These are phyloP conservation scores for Drosophila neonasuta DNA, from an alignment of 2,888 invertebrate genomes.

Conservation along the genomic window DNA sequence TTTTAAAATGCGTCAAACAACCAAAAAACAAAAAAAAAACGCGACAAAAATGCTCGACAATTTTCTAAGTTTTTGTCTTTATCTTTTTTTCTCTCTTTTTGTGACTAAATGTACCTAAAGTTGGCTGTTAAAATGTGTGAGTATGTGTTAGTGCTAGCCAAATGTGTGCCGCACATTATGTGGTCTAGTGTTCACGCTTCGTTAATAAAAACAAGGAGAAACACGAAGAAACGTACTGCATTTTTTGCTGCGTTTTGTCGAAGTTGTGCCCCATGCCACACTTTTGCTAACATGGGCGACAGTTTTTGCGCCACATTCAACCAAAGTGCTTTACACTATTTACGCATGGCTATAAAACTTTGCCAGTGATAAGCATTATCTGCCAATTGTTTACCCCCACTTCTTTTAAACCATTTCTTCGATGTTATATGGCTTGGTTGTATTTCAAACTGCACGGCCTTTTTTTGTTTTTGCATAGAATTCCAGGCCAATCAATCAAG, in stretches of 20 bases:
- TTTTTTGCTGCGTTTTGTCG: slow-evolving; percentile 40
- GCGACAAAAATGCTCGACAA: slow-evolving; percentile 52
- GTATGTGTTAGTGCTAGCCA: slow-evolving; percentile 26
- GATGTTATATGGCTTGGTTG: slow-evolving; percentile 16
- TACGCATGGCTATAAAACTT: slow-evolving; percentile 60
- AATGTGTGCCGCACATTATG: slow-evolving; percentile 76
- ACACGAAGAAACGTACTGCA: slow-evolving; percentile 35
- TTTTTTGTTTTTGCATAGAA: slow-evolving; percentile 39
- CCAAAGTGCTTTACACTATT: slow-evolving; percentile 58
- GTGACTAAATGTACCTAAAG: slow-evolving; percentile 52
- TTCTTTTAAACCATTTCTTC: slow-evolving; percentile 7
- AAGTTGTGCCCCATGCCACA: slow-evolving; percentile 18
- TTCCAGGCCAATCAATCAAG: slow-evolving; percentile 48
- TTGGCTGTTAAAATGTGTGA: slow-evolving; percentile 46
- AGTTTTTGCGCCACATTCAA: slow-evolving; percentile 61
- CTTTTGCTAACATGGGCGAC: slow-evolving; percentile 25
- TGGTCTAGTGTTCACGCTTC: slow-evolving; percentile 76
- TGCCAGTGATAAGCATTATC: slow-evolving; percentile 67
- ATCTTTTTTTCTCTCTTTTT: slow-evolving; percentile 26
- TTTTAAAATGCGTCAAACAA: slow-evolving; percentile 74
- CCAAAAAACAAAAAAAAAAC: slow-evolving; percentile 43
- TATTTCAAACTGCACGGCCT: slow-evolving; percentile 30
- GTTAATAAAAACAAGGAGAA: slow-evolving; percentile 51
- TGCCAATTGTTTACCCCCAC: slow-evolving; percentile 11
- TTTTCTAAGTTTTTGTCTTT: slow-evolving; percentile 49